Base-by-base conservation (phyloP, 2,113 vertebrate genomes). In the Podarcis raffonei region DNA sequence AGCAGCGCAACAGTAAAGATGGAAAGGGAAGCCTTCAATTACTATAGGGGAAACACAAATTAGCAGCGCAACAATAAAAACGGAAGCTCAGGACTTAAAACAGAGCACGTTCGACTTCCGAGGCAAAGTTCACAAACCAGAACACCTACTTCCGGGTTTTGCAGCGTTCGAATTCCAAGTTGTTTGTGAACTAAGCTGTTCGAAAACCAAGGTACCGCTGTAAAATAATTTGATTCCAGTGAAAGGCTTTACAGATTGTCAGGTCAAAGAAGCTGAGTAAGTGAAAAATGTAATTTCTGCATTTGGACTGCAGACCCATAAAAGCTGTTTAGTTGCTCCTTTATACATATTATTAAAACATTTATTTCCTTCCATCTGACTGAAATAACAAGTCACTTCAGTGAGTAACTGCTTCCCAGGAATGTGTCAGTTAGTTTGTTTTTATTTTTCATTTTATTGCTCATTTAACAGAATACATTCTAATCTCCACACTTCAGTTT, bases 401-500 rank as follows among this genome's bases (percentile, higher is more conserved):
- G 62, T 35, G 83, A 22, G 39, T 91, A 92, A 87, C 68, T 92
- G 48, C 78, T 93, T 95, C 91, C 53, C 2, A 84, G 87, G 75
- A 91, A 81, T 83, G 91, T 89, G 79, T 76, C 8, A 1, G 74
- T 95, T 94, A 92, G 48, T 89, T 90, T 89, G 13, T 65, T 75
- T 30, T 78, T 78, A 3, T 8, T 76, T 42, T 4, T 87, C 59
- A 39, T 93, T 94, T 92, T 94, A 91, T 94, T 8, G 72, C 87
- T 85, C 81, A 85, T 92, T 95, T 66, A 78, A 90, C 90, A 85
- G 90, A 90, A 93, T 94, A 93, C 91, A 94, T 95, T 95, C 83
- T 95, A 91, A 85, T 94, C 84, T 90, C 88, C 87, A 62, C 76
- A 89, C 89, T 95, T 94, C 94, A 87, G 89, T 94, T 96, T 94